Percentiles rank a stretch among this genome's conserved stretches.
phyloP scores from a whole-genome alignment of 2,113 vertebrate genomes.

The Lasiurus cinereus region DNA sequence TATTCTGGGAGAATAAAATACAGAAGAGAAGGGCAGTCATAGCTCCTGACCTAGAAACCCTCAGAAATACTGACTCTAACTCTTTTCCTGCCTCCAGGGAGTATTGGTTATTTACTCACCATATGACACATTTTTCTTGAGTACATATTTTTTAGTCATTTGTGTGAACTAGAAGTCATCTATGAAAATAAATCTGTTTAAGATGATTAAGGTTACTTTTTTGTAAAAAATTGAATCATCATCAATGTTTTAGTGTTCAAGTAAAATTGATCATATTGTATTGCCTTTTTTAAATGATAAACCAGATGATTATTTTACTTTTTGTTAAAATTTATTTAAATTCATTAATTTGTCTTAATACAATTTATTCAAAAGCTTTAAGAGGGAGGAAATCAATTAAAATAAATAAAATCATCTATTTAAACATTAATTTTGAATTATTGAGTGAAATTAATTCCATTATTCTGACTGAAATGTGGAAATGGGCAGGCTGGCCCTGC shows the following conservation, averaged over 20 bases:
- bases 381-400: constrained; percentile 70
- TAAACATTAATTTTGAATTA: constrained; percentile 73
- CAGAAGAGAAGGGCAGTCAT: neutral
- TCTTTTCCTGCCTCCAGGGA: constrained; percentile 36
- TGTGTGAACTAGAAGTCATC: constrained; percentile 38
- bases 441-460: constrained; percentile 51
- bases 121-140: constrained; percentile 34
- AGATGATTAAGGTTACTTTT: constrained; percentile 17
- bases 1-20: neutral
- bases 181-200: constrained; percentile 61
- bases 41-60: neutral
- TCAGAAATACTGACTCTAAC: neutral
- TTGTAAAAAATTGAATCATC: constrained; percentile 45
- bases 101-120: neutral
- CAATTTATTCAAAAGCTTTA: constrained; percentile 63
- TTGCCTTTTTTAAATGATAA: constrained; percentile 48
- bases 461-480: constrained; percentile 25
- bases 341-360: constrained; percentile 67
- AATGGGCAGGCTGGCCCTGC: neutral
- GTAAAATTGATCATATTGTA: constrained; percentile 58
- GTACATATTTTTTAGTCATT: constrained; percentile 62
- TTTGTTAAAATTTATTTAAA: constrained; percentile 70
- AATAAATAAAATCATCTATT: constrained; percentile 69
- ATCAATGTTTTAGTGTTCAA: constrained; percentile 18
- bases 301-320: constrained; percentile 68